Conservation (phyloP, 2,888 invertebrate species). For the Caenorhabditis sp. region DNA sequence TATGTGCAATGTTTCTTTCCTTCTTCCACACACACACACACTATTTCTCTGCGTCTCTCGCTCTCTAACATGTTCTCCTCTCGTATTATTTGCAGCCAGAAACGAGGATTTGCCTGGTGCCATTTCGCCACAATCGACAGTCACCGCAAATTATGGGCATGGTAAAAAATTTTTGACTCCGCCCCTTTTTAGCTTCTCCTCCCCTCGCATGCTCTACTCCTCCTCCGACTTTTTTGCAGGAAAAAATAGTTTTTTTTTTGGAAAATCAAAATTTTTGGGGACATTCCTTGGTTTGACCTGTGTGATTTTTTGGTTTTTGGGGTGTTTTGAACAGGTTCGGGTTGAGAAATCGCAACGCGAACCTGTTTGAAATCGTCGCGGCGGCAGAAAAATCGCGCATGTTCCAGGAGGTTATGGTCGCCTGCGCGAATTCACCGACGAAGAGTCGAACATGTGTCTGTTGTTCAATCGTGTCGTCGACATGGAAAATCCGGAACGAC, state of each 20-base stretch:
- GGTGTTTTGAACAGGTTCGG: no score
- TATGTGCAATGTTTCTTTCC: background rate
- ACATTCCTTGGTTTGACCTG: conserved; percentile 3
- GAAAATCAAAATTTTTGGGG: conserved; percentile 11
- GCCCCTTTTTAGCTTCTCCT: background rate
- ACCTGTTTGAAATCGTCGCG: no score
- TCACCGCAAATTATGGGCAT: conserved; percentile 40
- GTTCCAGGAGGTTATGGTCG: conserved; percentile 75
- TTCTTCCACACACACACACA: conserved; percentile 1
- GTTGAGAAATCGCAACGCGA: no score
- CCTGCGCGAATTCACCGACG: conserved; percentile 84
- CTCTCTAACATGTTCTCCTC: conserved; percentile 28
- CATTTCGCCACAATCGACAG: conserved; percentile 28
- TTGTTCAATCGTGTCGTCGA: conserved; percentile 88
- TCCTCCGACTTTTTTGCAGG: background rate
- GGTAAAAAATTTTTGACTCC: conserved; percentile 27
- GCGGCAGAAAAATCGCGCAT: no score
- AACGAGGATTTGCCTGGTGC: conserved; percentile 6
- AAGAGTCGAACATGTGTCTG: conserved; percentile 82
- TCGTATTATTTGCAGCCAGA: conserved; percentile 24
- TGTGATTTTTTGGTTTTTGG: no score
- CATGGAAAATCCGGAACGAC: conserved; percentile 90
- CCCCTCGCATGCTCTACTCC: background rate
- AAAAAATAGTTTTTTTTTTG: background rate
- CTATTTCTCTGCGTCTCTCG: background rate